Conservation (phyloP, 2,888 invertebrate species). For the Ellobium chinense region DNA sequence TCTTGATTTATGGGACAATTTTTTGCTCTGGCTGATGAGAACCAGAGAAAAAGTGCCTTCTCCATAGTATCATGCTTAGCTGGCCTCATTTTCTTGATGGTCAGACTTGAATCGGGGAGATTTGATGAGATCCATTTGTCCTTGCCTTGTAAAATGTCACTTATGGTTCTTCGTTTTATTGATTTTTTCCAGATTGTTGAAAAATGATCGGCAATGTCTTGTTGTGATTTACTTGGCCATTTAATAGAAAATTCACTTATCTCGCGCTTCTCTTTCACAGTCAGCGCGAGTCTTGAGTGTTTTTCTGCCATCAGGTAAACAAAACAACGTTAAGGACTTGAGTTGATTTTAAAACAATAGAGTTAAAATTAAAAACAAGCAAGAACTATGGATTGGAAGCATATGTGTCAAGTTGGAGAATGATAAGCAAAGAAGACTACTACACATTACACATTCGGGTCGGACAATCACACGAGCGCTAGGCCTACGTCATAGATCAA, state of each 20-base stretch:
- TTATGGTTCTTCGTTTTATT: conserved; percentile 5
- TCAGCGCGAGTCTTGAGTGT: neutral
- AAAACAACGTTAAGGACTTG: no score
- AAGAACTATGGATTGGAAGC: no score
- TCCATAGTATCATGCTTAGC: neutral
- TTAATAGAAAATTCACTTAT: conserved; percentile 14
- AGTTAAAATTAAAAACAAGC: neutral
- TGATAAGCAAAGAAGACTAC: neutral
- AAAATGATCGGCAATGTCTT: conserved; percentile 14
- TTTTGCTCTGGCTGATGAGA: conserved; percentile 9
- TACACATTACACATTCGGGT: no score
- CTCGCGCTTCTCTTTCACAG: neutral
- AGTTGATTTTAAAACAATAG: neutral
- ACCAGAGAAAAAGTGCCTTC: conserved; percentile 22
- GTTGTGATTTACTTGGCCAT: conserved; percentile 12
- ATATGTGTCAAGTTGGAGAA: neutral
- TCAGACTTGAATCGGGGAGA: conserved; percentile 14
- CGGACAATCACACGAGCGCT: neutral
- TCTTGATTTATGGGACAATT: neutral
- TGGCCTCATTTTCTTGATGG: conserved; percentile 19
- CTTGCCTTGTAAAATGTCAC: conserved; percentile 18
- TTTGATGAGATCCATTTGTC: neutral
- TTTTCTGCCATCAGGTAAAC: neutral
- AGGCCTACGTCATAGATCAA: neutral
- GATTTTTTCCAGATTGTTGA: conserved; percentile 6